Conservation (phyloP, 2,113 vertebrate genomes). For the Elephantulus edwardii region DNA sequence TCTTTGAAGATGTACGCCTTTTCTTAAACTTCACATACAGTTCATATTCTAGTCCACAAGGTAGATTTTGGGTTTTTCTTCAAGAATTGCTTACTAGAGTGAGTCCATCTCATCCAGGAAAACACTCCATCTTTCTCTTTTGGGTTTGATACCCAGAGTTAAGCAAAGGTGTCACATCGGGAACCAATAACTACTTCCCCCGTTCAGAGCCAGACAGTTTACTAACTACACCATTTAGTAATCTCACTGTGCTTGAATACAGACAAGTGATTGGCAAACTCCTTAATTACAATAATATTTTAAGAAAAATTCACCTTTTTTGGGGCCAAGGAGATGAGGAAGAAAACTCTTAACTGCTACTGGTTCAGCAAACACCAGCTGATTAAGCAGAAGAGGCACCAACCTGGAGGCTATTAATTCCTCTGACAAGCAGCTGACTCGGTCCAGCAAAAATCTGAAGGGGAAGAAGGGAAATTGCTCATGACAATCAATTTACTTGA, state of each 20-base stretch:
- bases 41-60: accelerated
- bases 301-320: conserved; percentile 86
- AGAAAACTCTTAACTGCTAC: conserved; percentile 98
- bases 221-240: not conserved
- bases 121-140: not conserved
- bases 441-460: conserved; percentile 93
- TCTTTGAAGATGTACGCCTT: not conserved
- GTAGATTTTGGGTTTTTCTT: no score
- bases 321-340: conserved; percentile 95
- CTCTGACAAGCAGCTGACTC: conserved; percentile 92
- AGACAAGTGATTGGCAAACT: not conserved
- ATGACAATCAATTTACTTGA: not conserved
- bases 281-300: not conserved
- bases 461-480: not conserved
- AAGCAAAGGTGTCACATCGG: not conserved
- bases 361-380: conserved; percentile 96
- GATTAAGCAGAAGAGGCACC: conserved; percentile 94
- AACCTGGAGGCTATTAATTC: conserved; percentile 92
- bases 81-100: not conserved
- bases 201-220: not conserved
- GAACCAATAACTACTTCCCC: not conserved
- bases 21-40: not conserved
- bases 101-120: not conserved
- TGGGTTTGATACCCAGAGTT: not conserved
- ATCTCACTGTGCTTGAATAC: not conserved